Base-by-base conservation (phyloP, 2,888 invertebrate species). In the Hartigia nigra region DNA sequence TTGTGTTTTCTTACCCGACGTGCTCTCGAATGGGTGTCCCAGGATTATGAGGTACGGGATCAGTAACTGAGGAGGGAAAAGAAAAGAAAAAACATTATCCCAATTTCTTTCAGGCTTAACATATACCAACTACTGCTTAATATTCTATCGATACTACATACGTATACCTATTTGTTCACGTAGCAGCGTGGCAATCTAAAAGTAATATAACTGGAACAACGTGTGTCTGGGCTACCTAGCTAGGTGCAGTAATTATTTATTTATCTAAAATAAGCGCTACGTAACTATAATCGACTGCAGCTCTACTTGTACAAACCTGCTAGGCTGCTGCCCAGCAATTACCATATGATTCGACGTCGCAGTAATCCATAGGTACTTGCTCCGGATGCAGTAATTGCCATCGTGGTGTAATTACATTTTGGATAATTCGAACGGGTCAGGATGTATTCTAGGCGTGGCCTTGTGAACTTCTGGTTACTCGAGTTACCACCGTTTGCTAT, bases 381-480 rank as follows among this genome's bases (percentile, higher is more conserved):
- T 77, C 36, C 35, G 69, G n/a, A n/a, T 31, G 76, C 32, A n/a
- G 74, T 80, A 85, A 82, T 78, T 78, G 77, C 78, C 78, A 72
- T 31, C 9, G 12, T 34, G 72, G 12, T 74, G 36, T 82, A 82
- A 84, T 83, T 84, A 76, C 74, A 75, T 80, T 82, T 78, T 74
- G 76, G 74, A 74, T 69, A 75, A 78, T 81, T 78, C 32, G n/a
- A 74, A 70, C 55, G 55, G 39, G 55, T 55, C 55, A 55, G 55
- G 55, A 55, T 55, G 23, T 55, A 55, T 23, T 23, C 23, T 55
- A 55, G 55, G 55, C 23, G 23, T 55, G 55, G 23, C 55, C 55
- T 23, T 23, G 55, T 55, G 55, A 55, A 55, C 55, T 55, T 55
- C 55, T 55, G 55, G 9, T 23, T 55, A 9, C 55, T 55, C 9